Evolutionary conservation across 2,113 vertebrate species (phyloP), one percentile per base, ranked within the genome.

Genomic region (Cyprinodon variegatus): DNA sequence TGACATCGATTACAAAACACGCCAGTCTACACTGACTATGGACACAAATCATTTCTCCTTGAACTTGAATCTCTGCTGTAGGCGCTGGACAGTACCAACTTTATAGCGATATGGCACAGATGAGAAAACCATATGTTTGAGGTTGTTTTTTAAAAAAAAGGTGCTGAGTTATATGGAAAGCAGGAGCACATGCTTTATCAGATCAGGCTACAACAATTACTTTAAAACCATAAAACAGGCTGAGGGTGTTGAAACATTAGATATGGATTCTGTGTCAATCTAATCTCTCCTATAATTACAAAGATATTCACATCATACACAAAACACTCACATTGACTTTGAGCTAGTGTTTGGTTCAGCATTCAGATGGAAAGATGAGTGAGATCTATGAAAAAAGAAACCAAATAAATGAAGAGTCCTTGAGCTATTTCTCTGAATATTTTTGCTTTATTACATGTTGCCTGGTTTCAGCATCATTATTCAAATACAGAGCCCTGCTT

Each of bases 1-100:
- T 68, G 57, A 80, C 76, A 78, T 67, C 11, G 41, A 82, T 81
- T 72, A 50, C 20, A 53, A 68, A 69, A 68, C 65, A 74, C n/a
- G 50, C 72, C 66, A 62, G n/a, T 20, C 38, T 36, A 66, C 74
- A 71, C 50, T n/a, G 29, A 79, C 57, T 48, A 38, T 50, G 68
- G 65, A 43, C 29, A 57, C 48, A 77, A 50, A 64, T 60, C 1
- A 29, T 62, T 70, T 86, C 36, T 66, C 53, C 50, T 69, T 72
- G 50, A 68, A 74, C 40, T n/a, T 65, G 53, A 48, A 67, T 59
- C 41, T 13, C 61, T 67, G 43, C 40, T 45, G 0, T 29, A 12
- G 38, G 9, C 13, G 15, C 10, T 41, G 39, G 15, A 65, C 9
- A 53, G 59, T 9, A 36, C 57, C 5, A 40, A 74, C 46, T 36